Evolutionary conservation across 2,888 invertebrate genomes (phyloP), one percentile per base, ranked within the genome.

Genomic region (Lasioglossum vierecki): DNA sequence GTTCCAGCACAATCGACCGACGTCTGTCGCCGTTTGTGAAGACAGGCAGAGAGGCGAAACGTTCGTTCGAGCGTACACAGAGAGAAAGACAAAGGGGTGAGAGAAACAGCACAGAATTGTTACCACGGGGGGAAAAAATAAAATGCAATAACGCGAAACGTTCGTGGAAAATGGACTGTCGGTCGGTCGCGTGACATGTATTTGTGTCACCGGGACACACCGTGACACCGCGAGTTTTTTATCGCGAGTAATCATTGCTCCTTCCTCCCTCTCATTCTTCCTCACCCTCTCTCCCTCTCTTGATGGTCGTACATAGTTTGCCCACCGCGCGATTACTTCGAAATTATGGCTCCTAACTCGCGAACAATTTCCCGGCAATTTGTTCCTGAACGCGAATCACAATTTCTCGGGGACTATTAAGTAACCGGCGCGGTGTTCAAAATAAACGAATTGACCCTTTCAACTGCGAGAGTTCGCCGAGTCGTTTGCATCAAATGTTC

Each of bases 161-260:
- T 71, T 80, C 77, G 77, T 66, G 85, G 41, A 76, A 86, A 85
- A 81, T 82, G 79, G 53, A 79, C 63, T 76, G 84, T 83, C 76
- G 79, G 26, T 86, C 49, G 85, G 26, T 86, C 49, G 85, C 86
- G 82, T 85, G 85, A 85, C 78, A 66, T 35, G 79, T 74, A 85
- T 86, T 82, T 85, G 85, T 82, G 85, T 86, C 85, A 84, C 75
- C 75, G 26, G 85, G 75, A 80, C 84, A 60, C 84, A 53, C 39
- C 13, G 70, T 73, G 85, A 76, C 80, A 77, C 26, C 49, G 15
- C 44, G 49, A 35, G 35, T 35, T 79, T 84, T 84, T 53, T 77
- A 80, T 70, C 70, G 63, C 26, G 77, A 49, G 84, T 80, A 84
- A 84, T 85, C 84, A 80, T 80, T 77, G 53, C 22, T n/a, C 49